Evolutionary conservation across 2,888 invertebrate genomes (phyloP).

Genomic region (Eupithecia subumbrata): DNA sequence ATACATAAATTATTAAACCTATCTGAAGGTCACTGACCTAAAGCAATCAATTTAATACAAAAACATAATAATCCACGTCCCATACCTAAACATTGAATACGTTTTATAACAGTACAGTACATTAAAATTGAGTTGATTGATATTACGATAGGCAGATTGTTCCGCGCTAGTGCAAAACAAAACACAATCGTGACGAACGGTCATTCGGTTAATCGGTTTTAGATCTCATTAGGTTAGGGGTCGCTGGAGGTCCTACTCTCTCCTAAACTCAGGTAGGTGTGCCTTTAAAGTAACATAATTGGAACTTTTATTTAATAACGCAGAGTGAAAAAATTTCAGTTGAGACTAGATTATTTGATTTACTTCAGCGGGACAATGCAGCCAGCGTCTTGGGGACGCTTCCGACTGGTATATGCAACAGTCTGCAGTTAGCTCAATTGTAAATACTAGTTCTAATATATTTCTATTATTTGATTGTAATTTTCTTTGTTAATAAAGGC

Average conservation of each 20-base stretch:
- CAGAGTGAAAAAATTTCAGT: background rate
- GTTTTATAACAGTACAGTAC: conserved; percentile 9
- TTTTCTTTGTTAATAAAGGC: too few species aligned
- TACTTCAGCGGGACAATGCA: too few species aligned
- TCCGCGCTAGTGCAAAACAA: conserved; percentile 4
- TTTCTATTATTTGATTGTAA: too few species aligned
- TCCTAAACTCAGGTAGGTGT: background rate
- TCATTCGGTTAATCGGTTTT: conserved; percentile 26
- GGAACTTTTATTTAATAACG: background rate
- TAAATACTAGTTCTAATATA: too few species aligned
- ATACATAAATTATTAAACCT: background rate
- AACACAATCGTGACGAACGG: conserved; percentile 23
- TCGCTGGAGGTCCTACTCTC: background rate
- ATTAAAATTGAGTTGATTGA: conserved; percentile 8
- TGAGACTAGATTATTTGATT: too few species aligned
- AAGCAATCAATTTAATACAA: background rate
- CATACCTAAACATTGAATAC: background rate
- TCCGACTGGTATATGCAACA: too few species aligned
- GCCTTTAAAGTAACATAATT: background rate
- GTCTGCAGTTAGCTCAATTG: too few species aligned
- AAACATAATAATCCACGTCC: background rate
- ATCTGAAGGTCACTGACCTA: background rate
- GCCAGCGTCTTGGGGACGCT: too few species aligned
- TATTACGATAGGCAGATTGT: background rate
- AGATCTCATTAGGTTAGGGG: conserved; percentile 50